Evolutionary conservation across 2,888 invertebrate genomes (phyloP), one percentile per base, ranked within the genome.

Genomic region (Leptinotarsa juncta): DNA sequence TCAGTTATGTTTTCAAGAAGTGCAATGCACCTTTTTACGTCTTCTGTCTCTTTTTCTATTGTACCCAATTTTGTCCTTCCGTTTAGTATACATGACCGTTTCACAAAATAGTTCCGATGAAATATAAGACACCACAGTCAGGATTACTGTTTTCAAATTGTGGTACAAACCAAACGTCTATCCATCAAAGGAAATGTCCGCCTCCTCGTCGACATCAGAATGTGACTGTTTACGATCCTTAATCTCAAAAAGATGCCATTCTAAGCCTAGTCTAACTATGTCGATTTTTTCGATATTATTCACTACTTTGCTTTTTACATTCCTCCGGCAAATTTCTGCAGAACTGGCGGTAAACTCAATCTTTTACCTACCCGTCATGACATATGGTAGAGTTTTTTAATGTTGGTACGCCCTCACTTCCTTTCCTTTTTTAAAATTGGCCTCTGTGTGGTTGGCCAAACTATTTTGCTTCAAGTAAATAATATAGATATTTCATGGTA

Each of bases 401-500:
- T 72, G 69, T 72, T 77, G 80, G 71, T 75, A 78, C 65, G 75
- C 67, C 67, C 66, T 32, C 72, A 80, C 81, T 81, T 82, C 80
- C 78, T 78, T 75, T 76, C 77, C 76, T 79, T 76, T 79, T 76
- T 77, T 73, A 74, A 79, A 83, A 82, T 83, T 81, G 84, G 83
- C 81, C 81, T 69, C 69, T 81, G 83, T 85, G 84, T 80, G 85
- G 85, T 84, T 82, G 79, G 82, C 83, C 82, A 80, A 80, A 78
- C 71, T 79, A 81, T 82, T 82, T 82, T 72, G 75, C 70, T 77
- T 65, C 73, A 65, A 84, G 85, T 84, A 85, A 85, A 87, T 87
- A 87, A 87, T 86, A 84, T 83, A 84, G 86, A 86, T 84, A 84
- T 87, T 87, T 86, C 84, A 86, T 85, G 86, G 85, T 85, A 85